phyloP scores from a whole-genome alignment of 1,140 invertebrate species.

The Cardiocondyla obscurior region DNA sequence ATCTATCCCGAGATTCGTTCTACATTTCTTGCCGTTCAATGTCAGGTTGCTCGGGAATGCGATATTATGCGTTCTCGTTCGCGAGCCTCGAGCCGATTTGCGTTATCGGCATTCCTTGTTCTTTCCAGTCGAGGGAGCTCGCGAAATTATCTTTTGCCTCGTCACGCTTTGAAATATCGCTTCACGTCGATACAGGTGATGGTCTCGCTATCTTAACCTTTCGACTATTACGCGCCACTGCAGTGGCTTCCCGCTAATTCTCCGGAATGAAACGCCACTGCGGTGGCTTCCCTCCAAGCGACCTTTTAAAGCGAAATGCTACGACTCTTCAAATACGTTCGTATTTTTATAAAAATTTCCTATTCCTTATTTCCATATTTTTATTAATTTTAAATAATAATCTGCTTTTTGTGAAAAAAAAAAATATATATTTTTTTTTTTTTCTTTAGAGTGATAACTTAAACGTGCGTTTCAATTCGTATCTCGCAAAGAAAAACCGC shows the following conservation, averaged over 20 bases:
- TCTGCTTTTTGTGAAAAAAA: too few species aligned
- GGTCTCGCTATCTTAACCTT: neutral
- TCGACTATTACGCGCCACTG: neutral
- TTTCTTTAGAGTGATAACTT: too few species aligned
- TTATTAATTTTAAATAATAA: too few species aligned
- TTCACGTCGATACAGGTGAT: neutral
- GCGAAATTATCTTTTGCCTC: neutral
- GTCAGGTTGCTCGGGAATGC: neutral
- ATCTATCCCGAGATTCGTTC: neutral
- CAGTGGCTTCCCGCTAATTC: neutral
- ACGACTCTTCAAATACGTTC: too few species aligned
- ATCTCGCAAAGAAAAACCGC: neutral
- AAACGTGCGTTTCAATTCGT: neutral
- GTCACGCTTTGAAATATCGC: neutral
- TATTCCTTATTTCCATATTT: too few species aligned
- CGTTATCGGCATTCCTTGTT: slow-evolving; percentile 17
- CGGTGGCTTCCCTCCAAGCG: neutral
- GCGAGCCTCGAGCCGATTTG: slow-evolving; percentile 16
- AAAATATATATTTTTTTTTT: too few species aligned
- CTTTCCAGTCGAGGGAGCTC: neutral
- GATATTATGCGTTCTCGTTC: slow-evolving; percentile 42
- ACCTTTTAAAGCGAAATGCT: neutral
- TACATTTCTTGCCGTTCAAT: neutral
- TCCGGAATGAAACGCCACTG: neutral
- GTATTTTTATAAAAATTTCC: too few species aligned